phyloP scores from a whole-genome alignment of 2,113 vertebrate genomes.

The Shinisaurus crocodilurus region DNA sequence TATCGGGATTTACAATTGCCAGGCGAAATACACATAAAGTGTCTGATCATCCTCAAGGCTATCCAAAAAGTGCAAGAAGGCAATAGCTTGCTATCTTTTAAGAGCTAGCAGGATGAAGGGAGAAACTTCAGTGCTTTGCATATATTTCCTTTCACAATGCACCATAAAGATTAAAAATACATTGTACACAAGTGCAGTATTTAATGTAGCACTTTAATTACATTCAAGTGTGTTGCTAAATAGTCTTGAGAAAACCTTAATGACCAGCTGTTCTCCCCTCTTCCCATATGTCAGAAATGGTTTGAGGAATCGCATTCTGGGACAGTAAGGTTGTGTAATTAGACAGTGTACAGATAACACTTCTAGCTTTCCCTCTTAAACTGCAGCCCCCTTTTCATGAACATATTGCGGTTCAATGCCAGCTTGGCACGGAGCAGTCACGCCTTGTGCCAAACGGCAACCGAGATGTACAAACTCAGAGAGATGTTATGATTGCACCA shows the following conservation, averaged over 20 bases:
- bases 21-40: constrained; percentile 38
- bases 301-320: constrained; percentile 83
- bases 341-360: constrained; percentile 83
- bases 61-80: constrained; percentile 1
- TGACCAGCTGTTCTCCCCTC: constrained; percentile 86
- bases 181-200: constrained; percentile 81
- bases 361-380: constrained; percentile 79
- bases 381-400: constrained; percentile 75
- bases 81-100: constrained; percentile 60
- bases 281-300: constrained; percentile 85
- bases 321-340: constrained; percentile 83
- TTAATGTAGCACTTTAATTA: constrained; percentile 83
- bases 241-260: constrained; percentile 88
- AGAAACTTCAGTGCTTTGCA: constrained; percentile 72
- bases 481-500: constrained; percentile 73
- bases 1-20: constrained; percentile 37
- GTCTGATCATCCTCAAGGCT: constrained; percentile 51
- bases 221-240: constrained; percentile 85
- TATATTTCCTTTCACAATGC: constrained; percentile 83
- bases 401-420: constrained; percentile 76
- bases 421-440: constrained; percentile 75
- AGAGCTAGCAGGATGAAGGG: constrained; percentile 70
- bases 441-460: constrained; percentile 72
- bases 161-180: constrained; percentile 87
- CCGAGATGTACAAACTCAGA: constrained; percentile 74